Base-by-base conservation (phyloP, 2,888 invertebrate genomes). In the Heteromurus nitidus region DNA sequence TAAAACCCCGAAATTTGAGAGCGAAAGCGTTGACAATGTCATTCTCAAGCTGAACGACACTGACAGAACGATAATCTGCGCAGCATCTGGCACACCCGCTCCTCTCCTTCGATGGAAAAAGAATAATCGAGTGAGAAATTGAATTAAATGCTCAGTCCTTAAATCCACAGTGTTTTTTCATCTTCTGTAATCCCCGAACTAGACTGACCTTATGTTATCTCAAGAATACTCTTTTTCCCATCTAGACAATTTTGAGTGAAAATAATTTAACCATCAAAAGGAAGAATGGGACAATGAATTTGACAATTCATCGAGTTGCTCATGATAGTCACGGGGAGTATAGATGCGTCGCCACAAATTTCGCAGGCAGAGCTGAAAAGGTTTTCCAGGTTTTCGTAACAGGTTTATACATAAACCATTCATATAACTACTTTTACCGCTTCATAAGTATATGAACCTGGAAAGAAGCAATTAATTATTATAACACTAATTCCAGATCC, bases 61-160 rank as follows among this genome's bases (percentile, higher is more conserved):
- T 0, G 84, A 84, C 2, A 53, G 83, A 47, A 36, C 68, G 7
- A 50, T 87, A 9, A 30, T 53, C 13, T 87, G 87, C 65, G 76
- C 58, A 42, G 76, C 80, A 3, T 16, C 18, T 13, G 75, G 84
- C 30, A 62, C 31, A 11, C 87, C 87, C 0, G 16, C 70, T 0
- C 86, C 87, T 1, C 44, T 58, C n/a, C 67, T 87, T 16, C 44
- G 83, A 36, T 87, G 87, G 86, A 82, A 68, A 64, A 87, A 86
- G 82, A 84, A 86, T 53, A 87, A 86, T 50, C 73, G 83, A 24
- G 87, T 87, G n/a, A n/a, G n/a, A n/a, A n/a, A n/a, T n/a, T n/a
- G n/a, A n/a, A n/a, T n/a, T n/a, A n/a, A n/a, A n/a, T n/a, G n/a
- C n/a, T n/a, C n/a, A n/a, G n/a, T n/a, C n/a, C n/a, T n/a, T n/a